phyloP scores from a whole-genome alignment of 2,797 vertebrate genomes.

The Percopsis omiscomaycus region DNA sequence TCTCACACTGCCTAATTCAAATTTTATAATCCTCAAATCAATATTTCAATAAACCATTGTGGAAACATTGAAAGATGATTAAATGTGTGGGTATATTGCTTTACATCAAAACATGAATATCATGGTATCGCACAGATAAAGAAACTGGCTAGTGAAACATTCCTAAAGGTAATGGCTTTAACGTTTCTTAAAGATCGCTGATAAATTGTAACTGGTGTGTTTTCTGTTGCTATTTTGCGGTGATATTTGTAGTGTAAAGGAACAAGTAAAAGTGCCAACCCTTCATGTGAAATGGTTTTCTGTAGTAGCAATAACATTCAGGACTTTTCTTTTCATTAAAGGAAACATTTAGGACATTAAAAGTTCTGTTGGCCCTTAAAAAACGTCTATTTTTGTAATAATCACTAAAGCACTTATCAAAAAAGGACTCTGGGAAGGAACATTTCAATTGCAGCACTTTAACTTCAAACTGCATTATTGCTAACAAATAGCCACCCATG shows the following conservation, averaged over 20 bases:
- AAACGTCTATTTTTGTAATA: slow-evolving; percentile 72
- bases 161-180: background rate
- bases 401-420: slow-evolving; percentile 50
- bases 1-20: background rate
- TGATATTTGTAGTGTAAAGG: slow-evolving; percentile 4
- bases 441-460: slow-evolving; percentile 56
- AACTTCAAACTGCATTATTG: slow-evolving; percentile 39
- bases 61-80: background rate
- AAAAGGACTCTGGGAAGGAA: slow-evolving; percentile 32
- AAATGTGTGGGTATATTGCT: background rate
- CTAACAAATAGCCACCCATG: slow-evolving; percentile 31
- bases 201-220: background rate
- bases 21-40: background rate
- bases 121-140: background rate
- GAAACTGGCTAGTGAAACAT: background rate
- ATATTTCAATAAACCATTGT: too few species aligned
- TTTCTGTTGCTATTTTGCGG: background rate
- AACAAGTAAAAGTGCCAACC: slow-evolving; percentile 15
- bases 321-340: slow-evolving; percentile 43
- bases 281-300: slow-evolving; percentile 19
- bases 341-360: slow-evolving; percentile 12
- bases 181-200: background rate
- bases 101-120: background rate
- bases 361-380: slow-evolving; percentile 50
- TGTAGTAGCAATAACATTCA: slow-evolving; percentile 68